A percentile compares a stretch with the other conserved stretches of the same genome.
Evolutionary conservation across 2,888 invertebrate genomes (phyloP).

Genomic region (Cremastinae sp.): DNA sequence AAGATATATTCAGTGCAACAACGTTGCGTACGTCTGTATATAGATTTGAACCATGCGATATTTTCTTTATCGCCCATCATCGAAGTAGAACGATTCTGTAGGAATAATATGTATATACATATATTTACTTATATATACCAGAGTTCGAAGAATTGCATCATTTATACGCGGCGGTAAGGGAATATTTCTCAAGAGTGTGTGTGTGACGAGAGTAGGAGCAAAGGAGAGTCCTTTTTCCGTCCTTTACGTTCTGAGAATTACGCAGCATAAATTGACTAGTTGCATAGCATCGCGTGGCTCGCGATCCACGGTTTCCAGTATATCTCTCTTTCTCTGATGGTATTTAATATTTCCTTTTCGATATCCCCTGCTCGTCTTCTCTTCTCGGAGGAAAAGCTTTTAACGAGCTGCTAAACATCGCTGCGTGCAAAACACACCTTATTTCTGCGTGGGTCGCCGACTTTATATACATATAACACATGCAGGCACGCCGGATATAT

Average conservation of each 20-base stretch:
- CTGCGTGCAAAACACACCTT: constrained; percentile 55
- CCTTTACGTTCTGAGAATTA: constrained; percentile 57
- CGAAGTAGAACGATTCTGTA: constrained; percentile 25
- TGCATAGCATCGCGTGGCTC: constrained; percentile 49
- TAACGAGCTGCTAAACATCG: constrained; percentile 64
- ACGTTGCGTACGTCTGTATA: too few relatives aligned
- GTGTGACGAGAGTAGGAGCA: constrained; percentile 12
- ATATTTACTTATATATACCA: too few relatives aligned
- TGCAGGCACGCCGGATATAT: too few relatives aligned
- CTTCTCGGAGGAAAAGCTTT: constrained; percentile 62
- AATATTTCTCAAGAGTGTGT: constrained; percentile 44
- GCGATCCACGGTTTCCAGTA: constrained; percentile 21
- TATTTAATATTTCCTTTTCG: constrained; percentile 18
- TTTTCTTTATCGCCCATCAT: not conserved
- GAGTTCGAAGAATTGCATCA: constrained; percentile 47
- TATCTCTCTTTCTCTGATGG: constrained; percentile 3
- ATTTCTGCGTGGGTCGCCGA: constrained; percentile 59
- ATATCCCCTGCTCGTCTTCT: constrained; percentile 16
- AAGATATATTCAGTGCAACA: too few relatives aligned
- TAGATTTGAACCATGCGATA: too few relatives aligned
- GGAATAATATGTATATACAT: too few relatives aligned
- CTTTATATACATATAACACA: constrained; percentile 62
- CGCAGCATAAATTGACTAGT: constrained; percentile 62
- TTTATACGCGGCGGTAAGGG: constrained; percentile 48
- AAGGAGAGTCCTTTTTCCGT: constrained; percentile 23